Evolutionary conservation across 2,797 vertebrate genomes (phyloP), one percentile per base, ranked within the genome.

Genomic region (Tragelaphus eurycerus): DNA sequence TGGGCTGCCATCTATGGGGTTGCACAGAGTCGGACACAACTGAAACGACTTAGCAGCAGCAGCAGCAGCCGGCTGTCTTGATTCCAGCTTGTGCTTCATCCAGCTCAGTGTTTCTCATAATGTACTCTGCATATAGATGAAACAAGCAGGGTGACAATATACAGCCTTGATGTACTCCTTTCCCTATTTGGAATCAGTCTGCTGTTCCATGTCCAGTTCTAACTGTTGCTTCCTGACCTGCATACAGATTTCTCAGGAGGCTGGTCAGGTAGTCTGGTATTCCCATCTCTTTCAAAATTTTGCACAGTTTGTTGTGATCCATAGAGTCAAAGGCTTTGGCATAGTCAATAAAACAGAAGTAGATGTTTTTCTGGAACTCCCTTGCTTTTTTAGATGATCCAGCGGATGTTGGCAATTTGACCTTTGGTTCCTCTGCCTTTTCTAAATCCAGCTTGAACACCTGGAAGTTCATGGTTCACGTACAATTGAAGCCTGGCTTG

Each of bases 381-480:
- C 29, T 64, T n/a, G 29, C 29, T 64, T 4, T 64, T n/a, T 64
- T 16, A 38, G 3, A n/a, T n/a, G 60, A 64, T 64, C 29, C 60
- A 64, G 2, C 3, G 3, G 29, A n/a, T 64, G 15, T 64, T n/a
- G 60, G 60, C 29, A 64, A 64, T 64, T 64, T 64, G 60, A n/a
- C 4, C 15, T 64, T 29, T 16, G 15, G 29, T 64, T 64, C 60
- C 7, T n/a, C 14, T 64, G 15, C 29, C 7, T 64, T 64, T n/a
- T n/a, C 60, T 64, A 64, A 64, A 64, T n/a, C 7, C 7, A 16
- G 60, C 4, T 64, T 64, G 60, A 64, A 64, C 15, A n/a, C 7
- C 29, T n/a, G 60, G 14, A n/a, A 17, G 15, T 64, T 64, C 15
- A n/a, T 0, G 0, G 60, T 64, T 64, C 31, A 64, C 0, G 1